Base-by-base conservation (phyloP, 2,888 invertebrate genomes). In the Dasysyrphus albostriatus region DNA sequence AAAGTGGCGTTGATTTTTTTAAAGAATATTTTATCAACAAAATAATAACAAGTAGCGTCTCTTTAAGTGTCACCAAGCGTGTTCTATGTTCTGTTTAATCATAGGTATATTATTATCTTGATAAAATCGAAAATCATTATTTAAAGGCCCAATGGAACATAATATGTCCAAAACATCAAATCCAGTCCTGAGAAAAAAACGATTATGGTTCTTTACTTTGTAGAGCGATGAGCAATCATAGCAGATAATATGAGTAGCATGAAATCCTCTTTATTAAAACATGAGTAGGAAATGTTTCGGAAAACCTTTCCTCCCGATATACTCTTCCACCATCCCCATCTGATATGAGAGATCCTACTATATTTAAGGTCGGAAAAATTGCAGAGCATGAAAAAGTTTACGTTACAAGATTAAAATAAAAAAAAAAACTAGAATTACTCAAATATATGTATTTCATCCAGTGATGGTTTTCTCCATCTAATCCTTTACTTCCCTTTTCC, bases 191-290 rank as follows among this genome's bases (percentile, higher is more conserved):
- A 12, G 4, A 7, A 51, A 32, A 51, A 51, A 56, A 19, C 3
- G 7, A 61, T 61, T 5, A 42, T 42, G 42, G 37, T 39, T 42
- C 58, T 39, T 74, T 74, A 74, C 73, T 63, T 67, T 69, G 69
- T 14, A 61, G 63, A 74, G 83, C 75, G 65, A 76, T 81, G 69
- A 78, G 83, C 79, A 75, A 76, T 84, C 72, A 76, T 67, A 80
- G 67, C 80, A 70, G 72, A 84, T 63, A 84, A 84, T 63, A 84
- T 76, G 84, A 80, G 70, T 59, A 84, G 72, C 80, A 76, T 80
- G 76, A 81, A 81, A 85, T 81, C 84, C 76, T 77, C 67, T 85
- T 85, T 85, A 81, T 76, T 81, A 81, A 81, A 81, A 76, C 61
- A 63, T 47, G 19, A 51, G 56, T 70, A 14, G 29, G 12, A 42